Evolutionary conservation across 2,888 invertebrate species (phyloP).

Genomic region (Luffia ferchaultella): DNA sequence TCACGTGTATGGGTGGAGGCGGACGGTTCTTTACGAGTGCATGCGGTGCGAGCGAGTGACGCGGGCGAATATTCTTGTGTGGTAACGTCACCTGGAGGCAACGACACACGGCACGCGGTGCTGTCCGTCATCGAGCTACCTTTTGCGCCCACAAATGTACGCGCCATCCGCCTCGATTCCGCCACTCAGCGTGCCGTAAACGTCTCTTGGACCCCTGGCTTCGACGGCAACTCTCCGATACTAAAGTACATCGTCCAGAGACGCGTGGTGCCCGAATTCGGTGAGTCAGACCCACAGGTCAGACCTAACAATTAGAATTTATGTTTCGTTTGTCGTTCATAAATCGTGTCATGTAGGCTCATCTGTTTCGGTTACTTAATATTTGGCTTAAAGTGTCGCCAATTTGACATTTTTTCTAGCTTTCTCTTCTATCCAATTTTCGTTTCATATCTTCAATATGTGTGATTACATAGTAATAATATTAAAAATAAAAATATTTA

Average conservation of each 20-base stretch:
- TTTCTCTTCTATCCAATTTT: too few species aligned
- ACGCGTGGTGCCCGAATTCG: constrained; percentile 86
- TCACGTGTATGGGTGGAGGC: constrained; percentile 77
- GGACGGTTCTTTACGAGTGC: constrained; percentile 88
- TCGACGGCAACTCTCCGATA: constrained; percentile 96
- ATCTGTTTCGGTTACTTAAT: too few species aligned
- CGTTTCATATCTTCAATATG: too few species aligned
- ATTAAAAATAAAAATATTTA: too few species aligned
- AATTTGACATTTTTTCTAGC: too few species aligned
- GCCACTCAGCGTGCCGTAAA: constrained; percentile 81
- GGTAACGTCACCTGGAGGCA: constrained; percentile 90
- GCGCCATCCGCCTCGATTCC: constrained; percentile 73
- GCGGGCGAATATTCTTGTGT: constrained; percentile 94
- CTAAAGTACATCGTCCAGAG: constrained; percentile 92
- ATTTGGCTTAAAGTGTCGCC: too few species aligned
- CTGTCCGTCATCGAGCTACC: constrained; percentile 91
- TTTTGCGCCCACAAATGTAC: constrained; percentile 88
- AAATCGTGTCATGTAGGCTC: too few species aligned
- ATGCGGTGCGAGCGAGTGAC: constrained; percentile 89
- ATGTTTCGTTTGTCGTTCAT: too few species aligned
- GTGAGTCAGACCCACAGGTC: too few species aligned
- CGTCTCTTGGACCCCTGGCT: constrained; percentile 94
- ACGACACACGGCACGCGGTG: constrained; percentile 87
- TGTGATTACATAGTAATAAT: too few species aligned
- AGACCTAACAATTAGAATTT: too few species aligned